These are phyloP conservation scores for Burhinus oedicnemus DNA, from an alignment of 2,113 vertebrate genomes.

Conservation along the genomic window DNA sequence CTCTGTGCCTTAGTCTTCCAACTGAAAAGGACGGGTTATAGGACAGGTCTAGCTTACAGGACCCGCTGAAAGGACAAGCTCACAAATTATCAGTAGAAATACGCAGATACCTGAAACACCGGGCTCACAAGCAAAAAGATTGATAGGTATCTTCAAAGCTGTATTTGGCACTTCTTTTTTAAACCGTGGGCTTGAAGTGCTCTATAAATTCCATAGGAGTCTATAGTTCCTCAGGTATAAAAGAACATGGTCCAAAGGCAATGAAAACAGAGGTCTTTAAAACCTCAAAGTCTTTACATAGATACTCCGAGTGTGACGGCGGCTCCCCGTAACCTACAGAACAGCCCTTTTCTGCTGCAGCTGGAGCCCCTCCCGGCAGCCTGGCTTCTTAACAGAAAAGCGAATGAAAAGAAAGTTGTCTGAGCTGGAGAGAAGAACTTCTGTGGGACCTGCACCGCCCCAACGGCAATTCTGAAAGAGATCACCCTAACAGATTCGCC, in stretches of 20 bases:
- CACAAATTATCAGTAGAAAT: not conserved
- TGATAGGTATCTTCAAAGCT: not conserved
- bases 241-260: not conserved
- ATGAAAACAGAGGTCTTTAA: not conserved
- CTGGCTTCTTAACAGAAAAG: not conserved
- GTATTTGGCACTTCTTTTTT: not conserved
- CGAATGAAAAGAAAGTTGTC: not conserved
- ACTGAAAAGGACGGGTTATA: not conserved
- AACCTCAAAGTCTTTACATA: not conserved
- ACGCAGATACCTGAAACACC: fast-evolving
- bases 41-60: not conserved
- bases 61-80: not conserved
- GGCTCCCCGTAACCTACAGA: not conserved
- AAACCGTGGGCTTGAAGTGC: not conserved
- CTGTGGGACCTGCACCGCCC: not conserved
- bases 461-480: not conserved
- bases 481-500: not conserved
- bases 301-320: not conserved
- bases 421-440: too few relatives aligned
- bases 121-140: not conserved
- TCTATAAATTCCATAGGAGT: not conserved
- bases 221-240: not conserved
- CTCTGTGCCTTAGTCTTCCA: not conserved
- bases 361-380: not conserved
- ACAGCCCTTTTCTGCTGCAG: fast-evolving